Conservation (phyloP, 2,113 vertebrate species). For the Xerus inauris region DNA sequence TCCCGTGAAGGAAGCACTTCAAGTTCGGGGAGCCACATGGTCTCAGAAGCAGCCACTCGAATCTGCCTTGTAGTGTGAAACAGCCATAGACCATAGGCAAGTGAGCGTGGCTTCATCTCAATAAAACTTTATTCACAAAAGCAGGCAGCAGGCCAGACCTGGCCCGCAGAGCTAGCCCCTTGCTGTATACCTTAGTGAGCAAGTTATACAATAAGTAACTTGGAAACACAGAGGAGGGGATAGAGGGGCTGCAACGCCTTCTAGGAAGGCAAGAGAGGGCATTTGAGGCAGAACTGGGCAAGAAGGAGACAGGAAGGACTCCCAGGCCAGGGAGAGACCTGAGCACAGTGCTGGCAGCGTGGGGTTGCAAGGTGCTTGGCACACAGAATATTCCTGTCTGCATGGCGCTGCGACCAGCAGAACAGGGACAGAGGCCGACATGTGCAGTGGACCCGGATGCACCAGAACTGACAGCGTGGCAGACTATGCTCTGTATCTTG, state of each 20-base stretch:
- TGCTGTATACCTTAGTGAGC: too few species aligned
- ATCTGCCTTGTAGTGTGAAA: not conserved
- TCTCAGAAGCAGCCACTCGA: not conserved
- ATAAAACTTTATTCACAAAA: slow-evolving; percentile 53
- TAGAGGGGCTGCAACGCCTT: not conserved
- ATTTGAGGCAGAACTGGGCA: not conserved
- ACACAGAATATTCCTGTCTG: fast-evolving
- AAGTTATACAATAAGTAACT: not conserved
- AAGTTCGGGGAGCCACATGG: fast-evolving
- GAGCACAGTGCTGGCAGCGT: fast-evolving
- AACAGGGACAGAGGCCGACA: too few species aligned
- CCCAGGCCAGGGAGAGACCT: not conserved
- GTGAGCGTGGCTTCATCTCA: not conserved
- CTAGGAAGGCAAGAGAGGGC: not conserved
- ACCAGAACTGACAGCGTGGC: not conserved
- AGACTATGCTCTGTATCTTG: not conserved
- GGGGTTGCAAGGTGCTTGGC: not conserved
- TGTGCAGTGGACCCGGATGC: fast-evolving
- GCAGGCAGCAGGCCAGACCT: not conserved
- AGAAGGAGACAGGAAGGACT: not conserved
- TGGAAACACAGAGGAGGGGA: not conserved
- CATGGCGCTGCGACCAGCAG: fast-evolving
- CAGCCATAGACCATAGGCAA: not conserved
- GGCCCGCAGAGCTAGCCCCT: not conserved
- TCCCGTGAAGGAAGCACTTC: not conserved